Conservation (phyloP, 2,113 vertebrate genomes). For the Sinocyclocheilus anophthalmus region DNA sequence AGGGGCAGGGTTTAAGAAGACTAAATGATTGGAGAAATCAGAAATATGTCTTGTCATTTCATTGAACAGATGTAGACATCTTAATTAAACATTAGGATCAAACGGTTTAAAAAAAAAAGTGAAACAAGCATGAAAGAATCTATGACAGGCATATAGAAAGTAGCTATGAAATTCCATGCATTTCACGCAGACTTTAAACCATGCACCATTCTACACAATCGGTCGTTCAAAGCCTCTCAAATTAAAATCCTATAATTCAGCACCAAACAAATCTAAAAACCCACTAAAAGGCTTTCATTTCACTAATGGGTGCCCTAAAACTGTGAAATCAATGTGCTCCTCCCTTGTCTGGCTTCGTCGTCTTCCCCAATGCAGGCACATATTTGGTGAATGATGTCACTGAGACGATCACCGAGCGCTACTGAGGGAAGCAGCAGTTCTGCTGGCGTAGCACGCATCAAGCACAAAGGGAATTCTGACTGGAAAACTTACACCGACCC, state of each 20-base stretch:
- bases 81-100: neutral
- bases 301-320: neutral
- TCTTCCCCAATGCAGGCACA: slow-evolving; percentile 51
- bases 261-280: neutral
- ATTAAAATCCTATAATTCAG: neutral
- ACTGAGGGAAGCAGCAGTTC: slow-evolving; percentile 13
- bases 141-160: neutral
- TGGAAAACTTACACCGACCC: neutral
- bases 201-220: neutral
- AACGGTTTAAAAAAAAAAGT: neutral
- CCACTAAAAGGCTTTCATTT: neutral
- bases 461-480: neutral
- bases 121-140: neutral
- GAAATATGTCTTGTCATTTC: neutral
- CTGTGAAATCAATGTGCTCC: neutral
- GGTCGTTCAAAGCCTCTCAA: neutral
- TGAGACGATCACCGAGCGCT: neutral
- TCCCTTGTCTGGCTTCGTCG: neutral
- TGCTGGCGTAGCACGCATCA: neutral
- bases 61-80: neutral
- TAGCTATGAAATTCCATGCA: neutral
- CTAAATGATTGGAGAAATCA: neutral
- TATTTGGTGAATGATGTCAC: slow-evolving; percentile 75
- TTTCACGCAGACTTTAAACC: neutral
- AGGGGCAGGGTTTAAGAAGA: neutral